Conservation (phyloP, 1,140 invertebrate species). For the Dendrolimus punctatus region DNA sequence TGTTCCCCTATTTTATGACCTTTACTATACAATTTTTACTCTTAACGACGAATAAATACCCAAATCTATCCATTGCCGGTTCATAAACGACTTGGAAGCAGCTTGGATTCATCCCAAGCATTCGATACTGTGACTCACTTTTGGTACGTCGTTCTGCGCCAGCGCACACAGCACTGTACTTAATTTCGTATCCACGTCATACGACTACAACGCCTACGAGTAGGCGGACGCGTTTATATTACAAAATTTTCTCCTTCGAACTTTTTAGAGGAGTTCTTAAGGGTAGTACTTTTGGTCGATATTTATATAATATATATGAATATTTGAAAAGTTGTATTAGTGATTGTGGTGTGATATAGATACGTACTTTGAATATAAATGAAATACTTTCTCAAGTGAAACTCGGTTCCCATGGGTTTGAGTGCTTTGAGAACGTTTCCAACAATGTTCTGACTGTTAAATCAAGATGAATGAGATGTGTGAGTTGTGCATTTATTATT, state of each 20-base stretch:
- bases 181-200: constrained; percentile 53
- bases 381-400: constrained; percentile 23
- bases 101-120: constrained; percentile 20
- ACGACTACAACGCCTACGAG: constrained; percentile 48
- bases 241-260: constrained; percentile 17
- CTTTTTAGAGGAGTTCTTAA: constrained; percentile 30
- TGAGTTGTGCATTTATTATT: constrained; percentile 26
- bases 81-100: not conserved
- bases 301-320: not conserved
- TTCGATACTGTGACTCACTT: constrained; percentile 25
- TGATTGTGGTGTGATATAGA: constrained; percentile 7
- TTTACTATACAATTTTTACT: constrained; percentile 23
- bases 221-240: constrained; percentile 44
- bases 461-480: constrained; percentile 50
- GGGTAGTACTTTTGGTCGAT: constrained; percentile 24
- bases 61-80: constrained; percentile 17
- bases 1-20: constrained; percentile 34
- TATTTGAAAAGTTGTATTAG: constrained; percentile 16
- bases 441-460: constrained; percentile 18
- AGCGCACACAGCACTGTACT: constrained; percentile 1
- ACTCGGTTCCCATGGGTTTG: constrained; percentile 20
- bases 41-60: constrained; percentile 4
- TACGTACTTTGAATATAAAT: constrained; percentile 1
- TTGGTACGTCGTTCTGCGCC: too few relatives aligned
- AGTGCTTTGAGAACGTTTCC: constrained; percentile 12